phyloP scores from a whole-genome alignment of 2,797 vertebrate species.

The Rhadinocentrus ornatus region DNA sequence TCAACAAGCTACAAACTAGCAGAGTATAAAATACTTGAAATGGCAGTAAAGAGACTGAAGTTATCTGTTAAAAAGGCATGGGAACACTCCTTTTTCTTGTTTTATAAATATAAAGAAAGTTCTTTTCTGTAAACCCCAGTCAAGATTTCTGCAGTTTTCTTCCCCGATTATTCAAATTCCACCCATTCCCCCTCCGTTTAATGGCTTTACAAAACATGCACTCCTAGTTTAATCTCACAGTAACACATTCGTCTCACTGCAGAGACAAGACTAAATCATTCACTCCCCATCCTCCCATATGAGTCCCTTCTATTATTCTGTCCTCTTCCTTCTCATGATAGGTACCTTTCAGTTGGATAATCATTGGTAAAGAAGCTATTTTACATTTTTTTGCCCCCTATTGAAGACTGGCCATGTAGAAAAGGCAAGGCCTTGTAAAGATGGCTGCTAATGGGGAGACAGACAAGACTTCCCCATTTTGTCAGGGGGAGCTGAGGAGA shows the following conservation, averaged over 20 bases:
- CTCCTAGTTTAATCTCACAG: slow-evolving; percentile 84
- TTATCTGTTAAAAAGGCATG: slow-evolving; percentile 4
- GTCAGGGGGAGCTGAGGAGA: slow-evolving; percentile 67
- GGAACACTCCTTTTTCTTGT: slow-evolving; percentile 5
- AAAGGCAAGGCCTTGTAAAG: slow-evolving; percentile 85
- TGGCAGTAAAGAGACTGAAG: slow-evolving; percentile 22
- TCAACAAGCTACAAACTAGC: slow-evolving; percentile 46
- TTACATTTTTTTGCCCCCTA: slow-evolving; percentile 80
- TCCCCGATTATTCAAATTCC: slow-evolving; percentile 27
- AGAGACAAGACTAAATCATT: slow-evolving; percentile 87
- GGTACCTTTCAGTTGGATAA: slow-evolving; percentile 91
- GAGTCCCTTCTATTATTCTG: slow-evolving; percentile 74
- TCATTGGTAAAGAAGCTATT: slow-evolving; percentile 88
- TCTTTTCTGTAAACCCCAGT: background rate
- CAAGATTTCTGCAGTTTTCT: slow-evolving; percentile 29
- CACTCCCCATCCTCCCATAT: slow-evolving; percentile 79
- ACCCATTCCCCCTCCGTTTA: slow-evolving; percentile 11
- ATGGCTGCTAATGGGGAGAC: slow-evolving; percentile 88
- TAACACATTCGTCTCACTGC: slow-evolving; percentile 85
- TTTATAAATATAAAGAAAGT: slow-evolving; percentile 14
- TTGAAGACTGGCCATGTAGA: slow-evolving; percentile 70
- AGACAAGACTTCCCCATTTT: slow-evolving; percentile 86
- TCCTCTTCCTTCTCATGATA: slow-evolving; percentile 86
- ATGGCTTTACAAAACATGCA: slow-evolving; percentile 67
- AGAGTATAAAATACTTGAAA: slow-evolving; percentile 44